phyloP scores from a whole-genome alignment of 2,888 invertebrate species.

The Oscheius sp. region DNA sequence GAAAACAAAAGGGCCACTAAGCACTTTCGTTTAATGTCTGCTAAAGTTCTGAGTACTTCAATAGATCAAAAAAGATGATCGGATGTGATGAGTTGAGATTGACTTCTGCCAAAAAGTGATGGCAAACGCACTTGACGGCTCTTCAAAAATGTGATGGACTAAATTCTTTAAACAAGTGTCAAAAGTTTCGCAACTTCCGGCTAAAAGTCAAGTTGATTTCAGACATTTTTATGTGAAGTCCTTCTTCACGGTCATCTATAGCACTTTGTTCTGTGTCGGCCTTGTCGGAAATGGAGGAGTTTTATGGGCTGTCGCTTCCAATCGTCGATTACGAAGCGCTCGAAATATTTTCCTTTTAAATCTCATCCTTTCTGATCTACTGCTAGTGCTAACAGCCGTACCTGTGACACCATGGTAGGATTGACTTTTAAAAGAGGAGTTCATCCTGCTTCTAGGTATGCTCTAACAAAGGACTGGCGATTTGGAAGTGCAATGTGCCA shows the following conservation, averaged over 20 bases:
- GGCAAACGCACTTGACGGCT: not conserved
- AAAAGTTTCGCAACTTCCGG: not conserved
- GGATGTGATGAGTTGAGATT: no score
- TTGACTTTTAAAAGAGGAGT: constrained; percentile 25
- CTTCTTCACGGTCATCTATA: constrained; percentile 63
- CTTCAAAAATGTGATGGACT: not conserved
- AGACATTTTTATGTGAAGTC: constrained; percentile 60
- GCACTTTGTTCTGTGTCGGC: constrained; percentile 62
- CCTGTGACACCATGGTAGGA: constrained; percentile 65
- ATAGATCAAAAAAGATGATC: not conserved
- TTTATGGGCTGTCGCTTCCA: constrained; percentile 61
- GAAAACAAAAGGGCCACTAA: constrained; percentile 6
- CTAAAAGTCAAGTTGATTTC: no score
- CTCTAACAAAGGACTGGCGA: constrained; percentile 67
- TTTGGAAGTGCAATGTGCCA: constrained; percentile 69
- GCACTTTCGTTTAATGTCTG: not conserved
- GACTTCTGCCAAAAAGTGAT: not conserved
- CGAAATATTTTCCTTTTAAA: constrained; percentile 69
- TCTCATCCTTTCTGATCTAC: constrained; percentile 67
- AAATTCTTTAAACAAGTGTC: not conserved
- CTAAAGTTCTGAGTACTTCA: not conserved
- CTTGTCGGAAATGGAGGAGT: constrained; percentile 68
- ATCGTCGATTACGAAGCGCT: constrained; percentile 68
- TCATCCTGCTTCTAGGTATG: constrained; percentile 54
- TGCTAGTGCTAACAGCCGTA: constrained; percentile 68